Evolutionary conservation across 2,797 vertebrate genomes (phyloP), one percentile per base, ranked within the genome.

Genomic region (Emys orbicularis): DNA sequence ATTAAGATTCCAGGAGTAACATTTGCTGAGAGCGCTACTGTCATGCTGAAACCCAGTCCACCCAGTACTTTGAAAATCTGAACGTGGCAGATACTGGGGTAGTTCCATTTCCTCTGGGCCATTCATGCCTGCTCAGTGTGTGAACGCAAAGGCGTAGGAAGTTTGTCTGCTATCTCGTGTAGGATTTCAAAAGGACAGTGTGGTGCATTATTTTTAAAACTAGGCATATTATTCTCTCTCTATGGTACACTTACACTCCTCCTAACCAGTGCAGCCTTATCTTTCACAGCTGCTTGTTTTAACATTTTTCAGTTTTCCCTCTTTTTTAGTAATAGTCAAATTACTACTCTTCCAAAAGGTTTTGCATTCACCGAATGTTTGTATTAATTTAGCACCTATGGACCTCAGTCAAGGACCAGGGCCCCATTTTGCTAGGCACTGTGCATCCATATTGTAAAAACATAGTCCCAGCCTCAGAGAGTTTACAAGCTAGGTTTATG

Each of bases 361-460:
- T 5, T 12, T 7, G 47, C 54, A 47, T 53, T 61, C 18, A 79
- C 37, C 41, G 10, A 47, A 79, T 12, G 3, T 27, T 1, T 3
- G 16, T 44, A 25, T 65, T 57, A 27, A 6, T 50, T 21, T 19
- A 0, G 0, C n/a, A 76, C 31, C 65, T 8, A 15, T 0, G 0
- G 34, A 25, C 12, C 47, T 29, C 12, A 9, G 2, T 34, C 9
- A 59, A 49, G 47, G 65, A 19, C 4, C 15, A 49, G 74, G 25
- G 74, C 27, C 13, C 72, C 41, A 47, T 44, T 47, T 44, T 27
- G 5, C 25, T 76, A 76, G 41, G 72, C 25, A n/a, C 13, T 16
- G 6, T 37, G 59, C 29, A 8, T 52, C 49, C 1, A 3, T 2
- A 1, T 2, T 65, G 90, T 85, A 79, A 65, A 44, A 65, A 23